Evolutionary conservation across 2,888 invertebrate species (phyloP).

Genomic region (Laothoe populi): DNA sequence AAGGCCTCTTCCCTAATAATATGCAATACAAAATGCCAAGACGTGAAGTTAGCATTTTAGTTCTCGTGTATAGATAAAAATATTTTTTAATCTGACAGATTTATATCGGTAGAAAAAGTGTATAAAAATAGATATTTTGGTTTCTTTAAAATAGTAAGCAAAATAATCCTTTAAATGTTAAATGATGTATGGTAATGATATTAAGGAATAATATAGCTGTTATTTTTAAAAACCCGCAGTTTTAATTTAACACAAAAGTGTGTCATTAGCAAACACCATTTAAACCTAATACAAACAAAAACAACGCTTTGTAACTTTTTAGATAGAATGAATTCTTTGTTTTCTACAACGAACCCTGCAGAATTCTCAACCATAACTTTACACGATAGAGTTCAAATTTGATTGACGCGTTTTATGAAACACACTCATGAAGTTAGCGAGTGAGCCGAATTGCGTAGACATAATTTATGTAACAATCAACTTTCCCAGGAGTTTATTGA

Average conservation of each 20-base stretch:
- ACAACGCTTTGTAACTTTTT: constrained; percentile 22
- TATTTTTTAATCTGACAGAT: too few species aligned
- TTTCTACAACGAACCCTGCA: not conserved
- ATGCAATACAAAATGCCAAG: not conserved
- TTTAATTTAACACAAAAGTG: constrained; percentile 13
- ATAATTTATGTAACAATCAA: constrained; percentile 27
- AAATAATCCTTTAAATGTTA: too few species aligned
- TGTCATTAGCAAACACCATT: constrained; percentile 9
- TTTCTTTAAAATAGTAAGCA: too few species aligned
- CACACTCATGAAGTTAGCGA: constrained; percentile 18
- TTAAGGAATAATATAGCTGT: not conserved
- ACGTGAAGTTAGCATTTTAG: not conserved
- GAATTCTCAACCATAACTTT: not conserved
- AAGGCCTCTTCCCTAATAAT: not conserved
- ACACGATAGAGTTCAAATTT: not conserved
- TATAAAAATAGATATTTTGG: too few species aligned
- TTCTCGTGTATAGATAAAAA: too few species aligned
- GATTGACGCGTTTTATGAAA: not conserved
- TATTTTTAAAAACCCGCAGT: not conserved
- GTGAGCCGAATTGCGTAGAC: constrained; percentile 7
- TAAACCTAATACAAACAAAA: constrained; percentile 12
- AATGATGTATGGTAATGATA: not conserved
- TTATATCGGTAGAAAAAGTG: too few species aligned
- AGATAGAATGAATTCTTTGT: not conserved
- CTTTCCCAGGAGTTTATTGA: constrained; percentile 31